Percentiles rank a stretch among this genome's conserved stretches.
phyloP scores from a whole-genome alignment of 2,888 invertebrate species.

The Cataglyphis cursor region DNA sequence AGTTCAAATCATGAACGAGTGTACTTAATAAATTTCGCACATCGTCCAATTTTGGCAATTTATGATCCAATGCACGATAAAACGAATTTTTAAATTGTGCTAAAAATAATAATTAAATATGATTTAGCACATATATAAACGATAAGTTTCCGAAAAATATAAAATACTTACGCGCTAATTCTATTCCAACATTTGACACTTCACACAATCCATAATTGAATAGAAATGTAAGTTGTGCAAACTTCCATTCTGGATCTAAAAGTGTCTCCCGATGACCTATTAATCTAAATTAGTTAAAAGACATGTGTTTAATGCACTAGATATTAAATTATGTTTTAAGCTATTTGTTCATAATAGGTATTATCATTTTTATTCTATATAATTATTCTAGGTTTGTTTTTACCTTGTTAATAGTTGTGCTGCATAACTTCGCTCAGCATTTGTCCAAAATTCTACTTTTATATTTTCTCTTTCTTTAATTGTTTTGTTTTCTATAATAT shows the following conservation, averaged over 20 bases:
- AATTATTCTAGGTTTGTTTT: conserved; percentile 79
- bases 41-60: conserved; percentile 90
- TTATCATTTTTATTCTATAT: conserved; percentile 14
- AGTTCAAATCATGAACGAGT: conserved; percentile 89
- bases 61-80: conserved; percentile 91
- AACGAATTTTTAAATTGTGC: conserved; percentile 91
- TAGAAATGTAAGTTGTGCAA: conserved; percentile 90
- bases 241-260: conserved; percentile 90
- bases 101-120: conserved; percentile 76
- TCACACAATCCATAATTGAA: conserved; percentile 90
- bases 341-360: not conserved
- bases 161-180: conserved; percentile 88
- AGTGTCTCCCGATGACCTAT: conserved; percentile 88
- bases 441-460: conserved; percentile 89
- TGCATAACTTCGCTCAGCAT: conserved; percentile 91
- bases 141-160: conserved; percentile 38
- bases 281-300: conserved; percentile 82
- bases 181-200: conserved; percentile 88
- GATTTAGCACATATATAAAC: not conserved
- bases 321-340: conserved; percentile 14
- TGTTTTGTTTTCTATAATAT: conserved; percentile 88
- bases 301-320: conserved; percentile 17
- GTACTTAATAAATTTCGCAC: conserved; percentile 89
- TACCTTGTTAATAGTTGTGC: conserved; percentile 88
- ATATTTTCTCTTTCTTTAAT: conserved; percentile 87